Percentiles rank a stretch among this genome's conserved stretches.
phyloP scores from a whole-genome alignment of 1,140 invertebrate species.

The Metaphire vulgaris region DNA sequence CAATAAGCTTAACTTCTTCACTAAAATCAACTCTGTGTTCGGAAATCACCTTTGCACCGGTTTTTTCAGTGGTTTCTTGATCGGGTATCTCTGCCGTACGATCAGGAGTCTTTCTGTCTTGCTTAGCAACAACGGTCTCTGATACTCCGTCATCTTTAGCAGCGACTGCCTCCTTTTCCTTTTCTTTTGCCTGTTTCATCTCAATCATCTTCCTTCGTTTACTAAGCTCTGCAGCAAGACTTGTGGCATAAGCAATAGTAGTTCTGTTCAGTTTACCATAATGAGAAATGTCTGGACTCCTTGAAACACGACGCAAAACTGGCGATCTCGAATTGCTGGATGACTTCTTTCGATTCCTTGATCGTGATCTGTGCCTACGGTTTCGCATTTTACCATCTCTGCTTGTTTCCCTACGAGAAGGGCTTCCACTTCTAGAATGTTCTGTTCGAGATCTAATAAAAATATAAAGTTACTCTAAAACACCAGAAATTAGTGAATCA shows the following conservation, averaged over 20 bases:
- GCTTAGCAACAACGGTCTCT: not conserved
- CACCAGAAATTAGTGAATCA: too few species aligned
- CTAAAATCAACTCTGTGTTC: not conserved
- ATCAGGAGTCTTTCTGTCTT: not conserved
- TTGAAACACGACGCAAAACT: not conserved
- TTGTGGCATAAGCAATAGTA: not conserved
- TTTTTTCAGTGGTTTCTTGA: not conserved
- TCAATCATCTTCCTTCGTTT: not conserved
- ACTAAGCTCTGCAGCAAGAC: not conserved
- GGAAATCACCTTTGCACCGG: too few species aligned
- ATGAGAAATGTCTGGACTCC: not conserved
- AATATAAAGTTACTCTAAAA: too few species aligned
- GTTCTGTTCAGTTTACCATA: not conserved
- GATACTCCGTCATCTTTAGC: not conserved
- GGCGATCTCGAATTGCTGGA: not conserved
- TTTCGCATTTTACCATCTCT: not conserved
- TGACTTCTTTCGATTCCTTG: not conserved
- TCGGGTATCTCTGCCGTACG: not conserved
- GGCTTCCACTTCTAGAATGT: not conserved
- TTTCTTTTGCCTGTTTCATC: not conserved
- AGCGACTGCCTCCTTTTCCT: not conserved
- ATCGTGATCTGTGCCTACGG: not conserved
- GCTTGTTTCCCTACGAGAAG: not conserved
- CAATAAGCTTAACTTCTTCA: not conserved
- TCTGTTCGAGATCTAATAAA: too few species aligned